Base-by-base conservation (phyloP, 2,888 invertebrate species). In the Cynaeus angustus region DNA sequence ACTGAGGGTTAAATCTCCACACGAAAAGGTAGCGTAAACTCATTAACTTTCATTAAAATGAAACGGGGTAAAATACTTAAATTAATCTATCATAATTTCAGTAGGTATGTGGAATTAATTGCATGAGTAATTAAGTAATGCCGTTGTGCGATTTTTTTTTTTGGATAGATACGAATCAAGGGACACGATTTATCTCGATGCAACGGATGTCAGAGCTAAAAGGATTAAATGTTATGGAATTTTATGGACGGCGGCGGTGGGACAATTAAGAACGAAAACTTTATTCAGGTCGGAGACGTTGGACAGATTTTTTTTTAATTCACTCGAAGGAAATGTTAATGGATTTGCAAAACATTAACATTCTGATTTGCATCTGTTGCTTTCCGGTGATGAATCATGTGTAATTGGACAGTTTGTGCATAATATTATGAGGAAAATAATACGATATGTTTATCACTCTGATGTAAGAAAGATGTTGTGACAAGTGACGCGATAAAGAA, bases 171-270 rank as follows among this genome's bases (percentile, higher is more conserved):
- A 58, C 59, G 45, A 59, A 59, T 59, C 59, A 43, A 21, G 9
- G 26, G 21, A 61, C 38, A 26, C n/a, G 61, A 7, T 37, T 21
- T 61, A 61, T 61, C 61, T 61, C 28, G 61, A 61, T 14, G 50
- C 21, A 38, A 50, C 28, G 61, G 61, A 61, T 46, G 61, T 61
- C 61, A 48, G 12, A 28, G 14, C 13, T 50, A 26, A 61, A 61
- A 50, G 50, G 61, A 61, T 61, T 61, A 61, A 61, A 59, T 28
- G 59, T 48, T 58, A 21, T 46, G 46, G 59, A 59, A 46, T 45
- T 59, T 33, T 46, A 13, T 41, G 5, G 6, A 30, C 59, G 59
- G 56, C 26, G 26, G 38, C 37, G 37, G 16, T 37, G 50, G 12
- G 14, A 61, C 28, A 61, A 61, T 61, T 50, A 50, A 48, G 48